These are phyloP conservation scores for Balanococcus diminutus DNA, from an alignment of 2,888 invertebrate genomes.

Conservation along the genomic window DNA sequence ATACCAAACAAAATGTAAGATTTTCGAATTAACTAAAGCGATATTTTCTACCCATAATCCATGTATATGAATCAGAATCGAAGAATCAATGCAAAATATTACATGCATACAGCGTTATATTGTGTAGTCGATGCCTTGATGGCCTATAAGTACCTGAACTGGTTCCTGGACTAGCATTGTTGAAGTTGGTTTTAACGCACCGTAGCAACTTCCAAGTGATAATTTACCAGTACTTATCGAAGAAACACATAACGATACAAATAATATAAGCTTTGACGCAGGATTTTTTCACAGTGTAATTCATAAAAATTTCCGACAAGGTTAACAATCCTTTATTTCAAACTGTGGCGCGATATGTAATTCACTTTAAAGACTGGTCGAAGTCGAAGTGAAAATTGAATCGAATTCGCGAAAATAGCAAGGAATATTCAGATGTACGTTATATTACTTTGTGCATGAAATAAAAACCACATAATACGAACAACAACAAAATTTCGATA, in stretches of 20 bases:
- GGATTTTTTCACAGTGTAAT: background rate
- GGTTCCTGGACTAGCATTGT: conserved; percentile 51
- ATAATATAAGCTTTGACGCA: background rate
- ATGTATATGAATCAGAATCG: background rate
- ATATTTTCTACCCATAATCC: background rate
- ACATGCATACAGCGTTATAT: background rate
- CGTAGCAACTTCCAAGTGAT: background rate
- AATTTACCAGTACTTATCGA: background rate
- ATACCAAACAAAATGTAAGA: no score
- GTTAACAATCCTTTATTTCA: background rate
- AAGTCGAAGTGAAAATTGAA: no score
- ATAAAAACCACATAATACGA: no score
- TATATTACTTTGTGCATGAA: no score
- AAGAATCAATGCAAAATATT: background rate
- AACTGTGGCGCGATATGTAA: background rate
- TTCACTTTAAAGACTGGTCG: background rate
- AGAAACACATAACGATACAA: conserved; percentile 27
- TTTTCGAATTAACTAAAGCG: no score
- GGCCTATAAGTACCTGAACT: conserved; percentile 43
- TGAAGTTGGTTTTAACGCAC: background rate
- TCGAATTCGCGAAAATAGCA: no score
- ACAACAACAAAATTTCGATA: no score
- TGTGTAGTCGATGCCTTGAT: background rate
- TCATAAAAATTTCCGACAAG: background rate
- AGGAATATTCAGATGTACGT: no score